Evolutionary conservation across 2,888 invertebrate species (phyloP).

Genomic region (Amblyjoppa proteus): DNA sequence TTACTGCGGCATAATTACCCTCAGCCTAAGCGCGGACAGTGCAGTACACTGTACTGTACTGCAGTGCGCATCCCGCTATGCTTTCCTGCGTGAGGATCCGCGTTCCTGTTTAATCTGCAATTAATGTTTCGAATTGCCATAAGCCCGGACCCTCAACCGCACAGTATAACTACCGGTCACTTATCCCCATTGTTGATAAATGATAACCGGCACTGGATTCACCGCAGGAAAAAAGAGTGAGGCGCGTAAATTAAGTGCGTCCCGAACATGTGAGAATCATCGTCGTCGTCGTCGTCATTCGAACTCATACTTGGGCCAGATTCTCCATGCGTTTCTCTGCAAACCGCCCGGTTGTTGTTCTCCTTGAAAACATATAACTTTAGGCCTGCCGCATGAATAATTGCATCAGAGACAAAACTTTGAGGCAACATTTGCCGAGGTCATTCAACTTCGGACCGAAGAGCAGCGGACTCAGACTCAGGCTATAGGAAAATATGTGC

Average conservation of each 20-base stretch:
- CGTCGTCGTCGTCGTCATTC: neutral
- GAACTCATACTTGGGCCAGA: neutral
- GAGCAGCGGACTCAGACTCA: constrained; percentile 33
- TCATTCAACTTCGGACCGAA: constrained; percentile 48
- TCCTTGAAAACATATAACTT: neutral
- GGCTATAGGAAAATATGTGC: constrained; percentile 50
- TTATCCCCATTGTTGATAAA: constrained; percentile 80
- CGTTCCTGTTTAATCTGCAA: constrained; percentile 83
- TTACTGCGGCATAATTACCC: constrained; percentile 83
- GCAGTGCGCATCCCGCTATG: constrained; percentile 53
- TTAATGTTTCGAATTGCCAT: constrained; percentile 84
- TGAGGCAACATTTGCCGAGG: constrained; percentile 37
- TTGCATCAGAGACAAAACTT: constrained; percentile 14
- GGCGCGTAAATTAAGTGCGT: neutral
- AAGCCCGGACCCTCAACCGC: constrained; percentile 69
- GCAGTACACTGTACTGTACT: constrained; percentile 23
- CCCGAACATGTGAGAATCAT: no score
- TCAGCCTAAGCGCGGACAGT: constrained; percentile 63
- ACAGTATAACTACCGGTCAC: constrained; percentile 45
- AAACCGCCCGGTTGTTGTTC: neutral
- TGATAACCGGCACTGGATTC: constrained; percentile 72
- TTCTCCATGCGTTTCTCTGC: neutral
- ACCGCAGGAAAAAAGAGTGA: neutral
- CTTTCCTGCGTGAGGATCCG: constrained; percentile 66
- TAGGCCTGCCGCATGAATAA: constrained; percentile 20